These are phyloP conservation scores for Mamestra configurata DNA, from an alignment of 1,140 invertebrate genomes.

Conservation along the genomic window DNA sequence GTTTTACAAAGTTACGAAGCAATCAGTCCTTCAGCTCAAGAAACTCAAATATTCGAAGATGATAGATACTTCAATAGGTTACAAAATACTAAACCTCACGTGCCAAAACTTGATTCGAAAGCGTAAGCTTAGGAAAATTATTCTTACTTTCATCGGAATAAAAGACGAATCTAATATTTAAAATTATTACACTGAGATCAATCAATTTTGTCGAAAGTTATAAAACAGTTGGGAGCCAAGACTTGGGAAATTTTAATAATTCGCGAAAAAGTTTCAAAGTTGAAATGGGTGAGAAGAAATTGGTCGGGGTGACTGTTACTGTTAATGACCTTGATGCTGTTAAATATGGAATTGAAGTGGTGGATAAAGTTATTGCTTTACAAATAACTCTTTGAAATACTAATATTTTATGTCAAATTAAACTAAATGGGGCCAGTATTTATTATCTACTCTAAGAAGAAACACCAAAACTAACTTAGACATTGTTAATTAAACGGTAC, in stretches of 20 bases:
- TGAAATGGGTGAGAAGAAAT: slow-evolving; percentile 2
- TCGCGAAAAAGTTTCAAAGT: background rate
- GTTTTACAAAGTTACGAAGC: no score
- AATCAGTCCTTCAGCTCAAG: no score
- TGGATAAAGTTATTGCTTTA: no score
- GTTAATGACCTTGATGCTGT: background rate
- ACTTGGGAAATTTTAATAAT: background rate
- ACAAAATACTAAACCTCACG: no score
- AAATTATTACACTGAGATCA: background rate
- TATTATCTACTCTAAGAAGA: no score
- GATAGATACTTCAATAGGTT: no score
- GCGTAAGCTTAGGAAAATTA: background rate
- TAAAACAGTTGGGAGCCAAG: slow-evolving; percentile 13
- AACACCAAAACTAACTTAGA: no score
- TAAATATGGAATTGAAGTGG: background rate
- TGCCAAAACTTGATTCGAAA: background rate
- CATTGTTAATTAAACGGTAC: no score
- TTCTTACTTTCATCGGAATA: background rate
- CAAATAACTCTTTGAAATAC: no score
- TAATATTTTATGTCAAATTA: no score
- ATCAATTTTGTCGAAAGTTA: background rate
- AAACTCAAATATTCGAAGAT: no score
- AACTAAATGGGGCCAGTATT: no score
- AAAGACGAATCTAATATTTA: background rate
- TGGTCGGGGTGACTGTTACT: background rate